phyloP scores from a whole-genome alignment of 2,888 invertebrate genomes.

The Piscicola geometra region DNA sequence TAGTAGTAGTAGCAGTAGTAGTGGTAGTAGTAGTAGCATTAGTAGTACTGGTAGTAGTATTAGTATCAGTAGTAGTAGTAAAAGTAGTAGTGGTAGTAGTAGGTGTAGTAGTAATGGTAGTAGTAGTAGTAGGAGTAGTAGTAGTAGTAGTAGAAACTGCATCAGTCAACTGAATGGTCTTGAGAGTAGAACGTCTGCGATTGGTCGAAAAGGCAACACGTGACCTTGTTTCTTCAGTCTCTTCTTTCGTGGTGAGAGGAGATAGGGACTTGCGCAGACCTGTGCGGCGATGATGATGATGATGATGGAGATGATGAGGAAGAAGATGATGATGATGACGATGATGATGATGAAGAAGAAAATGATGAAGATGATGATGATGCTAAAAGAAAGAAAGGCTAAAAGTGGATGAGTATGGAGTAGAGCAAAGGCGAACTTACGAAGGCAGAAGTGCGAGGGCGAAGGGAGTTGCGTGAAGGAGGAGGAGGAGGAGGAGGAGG shows the following conservation, averaged over 20 bases:
- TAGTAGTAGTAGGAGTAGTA: not conserved
- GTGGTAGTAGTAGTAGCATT: not conserved
- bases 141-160: not conserved
- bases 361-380: no score
- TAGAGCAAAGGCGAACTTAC: no score
- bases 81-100: not conserved
- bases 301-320: no score
- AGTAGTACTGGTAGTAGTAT: not conserved
- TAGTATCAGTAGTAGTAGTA: not conserved
- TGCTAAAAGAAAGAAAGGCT: no score
- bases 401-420: no score
- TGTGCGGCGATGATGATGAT: no score
- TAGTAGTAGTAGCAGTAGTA: not conserved
- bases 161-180: not conserved
- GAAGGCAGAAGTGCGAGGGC: conserved; percentile 21
- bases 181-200: not conserved
- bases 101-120: not conserved
- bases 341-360: no score
- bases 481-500: not conserved
- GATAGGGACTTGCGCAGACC: not conserved
- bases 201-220: not conserved
- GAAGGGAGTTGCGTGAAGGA: conserved; percentile 3
- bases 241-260: not conserved
- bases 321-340: no score
- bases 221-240: not conserved